Base-by-base conservation (phyloP, 2,797 vertebrate species). In the Rousettus madagascariensis region DNA sequence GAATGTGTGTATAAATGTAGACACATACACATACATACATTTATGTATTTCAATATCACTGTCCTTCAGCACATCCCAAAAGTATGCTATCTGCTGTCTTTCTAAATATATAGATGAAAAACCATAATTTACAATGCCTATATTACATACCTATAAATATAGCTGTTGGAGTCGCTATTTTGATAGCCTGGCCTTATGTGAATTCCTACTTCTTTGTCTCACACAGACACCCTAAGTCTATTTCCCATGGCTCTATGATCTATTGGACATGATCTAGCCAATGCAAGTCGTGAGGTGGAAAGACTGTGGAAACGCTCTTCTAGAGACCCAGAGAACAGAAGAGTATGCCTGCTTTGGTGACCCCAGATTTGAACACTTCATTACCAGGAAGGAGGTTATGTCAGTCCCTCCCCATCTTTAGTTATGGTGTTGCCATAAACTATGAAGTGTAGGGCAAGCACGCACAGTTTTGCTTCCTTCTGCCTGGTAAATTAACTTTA, bases 51-150 rank as follows among this genome's bases (percentile, higher is more conserved):
- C 36, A 17, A 63, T 85, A 57, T 78, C 68, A 59, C 20, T 80
- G 26, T 61, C 30, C 16, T 94, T 78, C 19, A 66, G 43, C 11
- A 16, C 66, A 79, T 46, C 19, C 30, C 36, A 51, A 91, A 86
- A 55, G n/a, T 82, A 51, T 46, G 16, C 16, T 59, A 22, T 51
- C 38, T 77, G 63, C 5, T 71, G 12, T 77, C 46, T 95, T 86
- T 53, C 55, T 95, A 86, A 97, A 68, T 61, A 61, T 61, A 9
- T 11, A 90, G 36, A 24, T 74, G 28, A 57, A 80, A 82, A 78
- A 69, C 59, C 20, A 90, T 90, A 83, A 86, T 84, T 90, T 92
- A 87, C 57, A 61, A 36, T 43, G 55, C n/a, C 57, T 88, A 12
- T 33, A 38, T 74, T 61, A 33, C 1, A 6, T 10, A n/a, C 57